phyloP scores from a whole-genome alignment of 1,140 invertebrate genomes.

The Saxidomus purpurata region DNA sequence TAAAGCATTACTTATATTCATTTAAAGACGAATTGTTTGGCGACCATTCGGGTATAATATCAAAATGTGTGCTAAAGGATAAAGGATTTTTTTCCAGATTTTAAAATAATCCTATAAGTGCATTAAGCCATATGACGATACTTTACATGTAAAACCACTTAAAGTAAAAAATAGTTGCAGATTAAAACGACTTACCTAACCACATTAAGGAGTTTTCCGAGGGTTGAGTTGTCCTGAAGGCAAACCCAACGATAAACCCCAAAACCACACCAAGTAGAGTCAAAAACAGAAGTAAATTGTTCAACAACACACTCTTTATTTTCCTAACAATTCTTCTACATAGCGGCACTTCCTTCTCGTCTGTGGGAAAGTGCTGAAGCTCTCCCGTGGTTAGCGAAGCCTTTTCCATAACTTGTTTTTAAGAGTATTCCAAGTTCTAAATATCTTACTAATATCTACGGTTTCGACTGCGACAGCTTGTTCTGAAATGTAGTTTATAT shows the following conservation, averaged over 20 bases:
- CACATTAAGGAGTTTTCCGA: slow-evolving; percentile 92
- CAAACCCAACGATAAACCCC: slow-evolving; percentile 88
- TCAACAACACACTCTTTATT: slow-evolving; percentile 18
- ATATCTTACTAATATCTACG: too few relatives aligned
- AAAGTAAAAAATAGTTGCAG: too few relatives aligned
- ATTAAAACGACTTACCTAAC: slow-evolving; percentile 88
- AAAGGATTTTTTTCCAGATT: too few relatives aligned
- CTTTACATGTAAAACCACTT: too few relatives aligned
- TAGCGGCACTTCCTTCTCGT: not conserved
- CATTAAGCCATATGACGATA: too few relatives aligned
- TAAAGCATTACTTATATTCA: too few relatives aligned
- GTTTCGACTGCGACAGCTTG: too few relatives aligned
- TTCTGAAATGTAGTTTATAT: too few relatives aligned
- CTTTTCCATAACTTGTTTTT: slow-evolving; percentile 2
- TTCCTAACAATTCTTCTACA: not conserved
- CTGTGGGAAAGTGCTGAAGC: not conserved
- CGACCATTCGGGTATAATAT: too few relatives aligned
- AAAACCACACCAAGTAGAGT: slow-evolving; percentile 75
- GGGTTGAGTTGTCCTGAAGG: slow-evolving; percentile 90
- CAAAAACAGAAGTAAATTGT: slow-evolving; percentile 74
- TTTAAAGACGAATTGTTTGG: too few relatives aligned
- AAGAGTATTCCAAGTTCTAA: not conserved
- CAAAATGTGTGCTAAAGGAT: too few relatives aligned
- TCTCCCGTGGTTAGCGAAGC: slow-evolving; percentile 2
- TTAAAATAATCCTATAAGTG: too few relatives aligned